Evolutionary conservation across 2,113 vertebrate species (phyloP).

Genomic region (Brachypodius melanocephalos): DNA sequence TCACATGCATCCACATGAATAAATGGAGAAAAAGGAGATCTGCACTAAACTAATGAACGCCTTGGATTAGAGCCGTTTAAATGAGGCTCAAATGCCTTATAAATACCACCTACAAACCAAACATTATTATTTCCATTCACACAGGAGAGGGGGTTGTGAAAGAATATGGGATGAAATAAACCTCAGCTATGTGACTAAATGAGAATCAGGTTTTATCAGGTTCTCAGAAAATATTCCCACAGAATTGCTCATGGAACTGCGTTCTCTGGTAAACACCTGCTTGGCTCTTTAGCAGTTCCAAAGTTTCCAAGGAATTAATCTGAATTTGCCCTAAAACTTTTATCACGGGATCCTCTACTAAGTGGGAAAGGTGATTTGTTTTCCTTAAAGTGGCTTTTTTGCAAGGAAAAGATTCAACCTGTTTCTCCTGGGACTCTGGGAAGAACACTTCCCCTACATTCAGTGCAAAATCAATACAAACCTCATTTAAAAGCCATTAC

Average conservation of each 20-base stretch:
- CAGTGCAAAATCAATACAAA: slow-evolving; percentile 28
- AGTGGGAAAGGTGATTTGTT: neutral
- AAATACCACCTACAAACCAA: neutral
- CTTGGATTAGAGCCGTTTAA: neutral
- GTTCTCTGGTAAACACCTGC: neutral
- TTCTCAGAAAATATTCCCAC: neutral
- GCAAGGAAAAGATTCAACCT: neutral
- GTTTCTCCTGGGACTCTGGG: neutral
- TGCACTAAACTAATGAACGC: neutral
- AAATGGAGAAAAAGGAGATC: neutral
- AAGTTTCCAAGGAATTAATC: neutral
- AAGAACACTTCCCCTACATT: neutral
- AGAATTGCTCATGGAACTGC: neutral
- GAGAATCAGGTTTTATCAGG: neutral
- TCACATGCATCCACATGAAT: neutral
- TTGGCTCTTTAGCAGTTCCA: neutral
- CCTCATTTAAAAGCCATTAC: slow-evolving; percentile 23
- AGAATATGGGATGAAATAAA: neutral
- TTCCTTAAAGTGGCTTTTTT: neutral
- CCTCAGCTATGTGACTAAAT: neutral
- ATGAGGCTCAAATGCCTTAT: neutral
- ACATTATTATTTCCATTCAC: neutral
- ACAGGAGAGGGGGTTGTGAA: neutral
- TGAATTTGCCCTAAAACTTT: neutral
- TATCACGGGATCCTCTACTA: neutral